These are phyloP conservation scores for Sarcophaga rosellei DNA, from an alignment of 2,888 invertebrate species.

Conservation along the genomic window DNA sequence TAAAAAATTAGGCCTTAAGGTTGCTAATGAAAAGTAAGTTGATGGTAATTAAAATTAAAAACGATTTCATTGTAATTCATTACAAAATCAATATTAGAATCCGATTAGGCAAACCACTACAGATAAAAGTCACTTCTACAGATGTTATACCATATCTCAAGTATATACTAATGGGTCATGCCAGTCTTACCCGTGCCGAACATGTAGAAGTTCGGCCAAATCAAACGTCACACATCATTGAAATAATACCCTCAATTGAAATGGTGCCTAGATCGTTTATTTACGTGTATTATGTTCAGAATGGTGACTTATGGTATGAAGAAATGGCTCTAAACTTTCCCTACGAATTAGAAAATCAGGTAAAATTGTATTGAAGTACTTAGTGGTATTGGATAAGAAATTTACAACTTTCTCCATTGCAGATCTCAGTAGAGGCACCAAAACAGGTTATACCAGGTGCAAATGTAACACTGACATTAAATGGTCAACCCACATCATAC, in stretches of 20 bases:
- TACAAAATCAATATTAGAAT: neutral
- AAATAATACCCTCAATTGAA: slow-evolving; percentile 28
- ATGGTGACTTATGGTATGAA: too few relatives aligned
- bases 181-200: slow-evolving; percentile 15
- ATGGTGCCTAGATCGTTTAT: slow-evolving; percentile 8
- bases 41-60: neutral
- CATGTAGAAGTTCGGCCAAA: slow-evolving; percentile 16
- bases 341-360: too few relatives aligned
- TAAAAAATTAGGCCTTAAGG: neutral
- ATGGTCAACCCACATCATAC: slow-evolving; percentile 81
- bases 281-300: too few relatives aligned
- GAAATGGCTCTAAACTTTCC: too few relatives aligned
- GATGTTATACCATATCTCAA: slow-evolving; percentile 32
- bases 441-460: too few relatives aligned
- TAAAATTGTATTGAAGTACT: neutral
- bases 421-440: too few relatives aligned
- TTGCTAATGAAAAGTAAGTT: neutral
- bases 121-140: slow-evolving; percentile 32
- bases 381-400: too few relatives aligned
- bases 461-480: too few relatives aligned
- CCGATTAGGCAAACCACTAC: slow-evolving; percentile 5
- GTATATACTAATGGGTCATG: slow-evolving; percentile 32
- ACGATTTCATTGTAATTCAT: neutral
- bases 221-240: slow-evolving; percentile 20
- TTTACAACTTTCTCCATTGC: too few relatives aligned